Evolutionary conservation across 2,113 vertebrate species (phyloP).

Genomic region (Columba janthina): DNA sequence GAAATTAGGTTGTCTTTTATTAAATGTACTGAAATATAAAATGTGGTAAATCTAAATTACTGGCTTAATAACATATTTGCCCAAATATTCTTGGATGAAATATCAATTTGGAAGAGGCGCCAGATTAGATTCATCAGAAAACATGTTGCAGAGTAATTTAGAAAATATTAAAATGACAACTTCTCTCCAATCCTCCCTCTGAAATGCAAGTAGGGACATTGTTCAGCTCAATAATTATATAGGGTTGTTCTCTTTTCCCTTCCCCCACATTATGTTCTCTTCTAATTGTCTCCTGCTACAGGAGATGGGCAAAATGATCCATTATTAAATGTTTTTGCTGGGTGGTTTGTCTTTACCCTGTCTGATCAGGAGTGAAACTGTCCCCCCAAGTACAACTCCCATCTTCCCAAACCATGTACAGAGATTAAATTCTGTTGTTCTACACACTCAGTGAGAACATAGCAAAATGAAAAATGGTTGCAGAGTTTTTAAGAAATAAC

Average conservation of each 20-base stretch:
- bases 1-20: background rate
- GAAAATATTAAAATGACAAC: slow-evolving; percentile 65
- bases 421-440: background rate
- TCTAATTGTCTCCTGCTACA: slow-evolving; percentile 3
- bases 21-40: slow-evolving; percentile 18
- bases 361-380: background rate
- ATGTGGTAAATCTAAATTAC: slow-evolving; percentile 46
- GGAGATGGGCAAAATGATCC: background rate
- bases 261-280: background rate
- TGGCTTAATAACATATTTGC: background rate
- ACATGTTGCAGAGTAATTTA: slow-evolving; percentile 43
- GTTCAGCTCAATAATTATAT: slow-evolving; percentile 14
- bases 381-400: background rate
- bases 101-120: background rate
- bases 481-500: background rate
- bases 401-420: background rate
- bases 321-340: background rate
- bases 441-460: background rate
- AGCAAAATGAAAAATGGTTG: background rate
- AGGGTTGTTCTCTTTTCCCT: background rate
- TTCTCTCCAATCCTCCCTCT: background rate
- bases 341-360: background rate
- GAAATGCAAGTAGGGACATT: slow-evolving; percentile 19
- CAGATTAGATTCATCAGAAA: slow-evolving; percentile 58
- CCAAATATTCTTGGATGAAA: slow-evolving; percentile 36